Base-by-base conservation (phyloP, 2,113 vertebrate genomes). In the Zosterops borbonicus region DNA sequence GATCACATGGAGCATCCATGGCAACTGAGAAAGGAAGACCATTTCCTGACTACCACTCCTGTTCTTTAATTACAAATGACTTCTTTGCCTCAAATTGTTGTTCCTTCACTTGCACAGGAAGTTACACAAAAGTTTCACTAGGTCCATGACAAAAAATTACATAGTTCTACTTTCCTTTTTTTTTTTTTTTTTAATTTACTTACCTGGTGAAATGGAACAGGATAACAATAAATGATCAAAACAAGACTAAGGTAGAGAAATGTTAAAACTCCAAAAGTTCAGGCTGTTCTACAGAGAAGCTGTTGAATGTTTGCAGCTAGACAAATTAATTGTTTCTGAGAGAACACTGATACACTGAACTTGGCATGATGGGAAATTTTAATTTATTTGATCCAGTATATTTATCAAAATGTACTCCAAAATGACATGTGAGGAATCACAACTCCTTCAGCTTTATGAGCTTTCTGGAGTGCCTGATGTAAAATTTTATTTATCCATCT, bases 141-240 rank as follows among this genome's bases (percentile, higher is more conserved):
- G 6, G n/a, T 53, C 19, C 5, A 19, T 71, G 39, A 44, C 5
- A 59, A 74, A 91, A 93, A 31, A 17, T 42, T 11, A 14, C 9
- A 23, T 12, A 47, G 15, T 41, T 75, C 9, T 77, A 4, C 44
- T 73, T 92, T 84, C 13, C 8, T 65, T 87, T 13, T 52, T 5
- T 3, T 69, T 89, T 71, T 79, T 39, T 39, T 39, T 39, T 39
- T 39, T 39, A 11, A 39, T 39, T 39, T 39, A 35, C 37, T 68
- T 87, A 68, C 5, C 35, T 49, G 27, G 23, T 71, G 14, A 12
- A 87, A n/a, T 2, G 2, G 16, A 90, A 42, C 4, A 77, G 56
- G 42, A 60, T 0, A 0, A 14, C 65, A n/a, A 29, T 28, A 92
- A 77, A 50, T 28, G 16, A 60, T 41, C 1, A 4, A 4, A 49